A percentile compares a stretch with the other conserved stretches of the same genome.
These are phyloP conservation scores for Aselliscus stoliczkanus DNA, from an alignment of 2,797 vertebrate species.

Conservation along the genomic window DNA sequence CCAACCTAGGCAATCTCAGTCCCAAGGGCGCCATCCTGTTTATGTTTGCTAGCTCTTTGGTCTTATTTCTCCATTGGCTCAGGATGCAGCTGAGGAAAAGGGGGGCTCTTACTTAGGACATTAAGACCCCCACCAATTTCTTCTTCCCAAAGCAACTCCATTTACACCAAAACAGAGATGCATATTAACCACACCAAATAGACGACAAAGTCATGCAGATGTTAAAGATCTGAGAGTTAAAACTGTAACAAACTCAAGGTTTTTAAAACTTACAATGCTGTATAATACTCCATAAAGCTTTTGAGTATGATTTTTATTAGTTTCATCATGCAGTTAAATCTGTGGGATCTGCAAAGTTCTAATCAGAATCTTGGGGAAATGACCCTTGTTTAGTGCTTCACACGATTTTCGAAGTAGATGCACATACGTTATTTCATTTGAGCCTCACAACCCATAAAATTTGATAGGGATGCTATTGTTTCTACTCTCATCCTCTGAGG, in stretches of 20 bases:
- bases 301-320: background rate
- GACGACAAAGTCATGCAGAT: background rate
- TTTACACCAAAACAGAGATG: background rate
- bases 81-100: background rate
- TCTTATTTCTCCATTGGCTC: background rate
- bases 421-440: background rate
- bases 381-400: background rate
- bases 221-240: background rate
- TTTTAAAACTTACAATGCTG: background rate
- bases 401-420: background rate
- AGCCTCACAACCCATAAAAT: background rate
- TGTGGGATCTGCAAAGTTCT: background rate
- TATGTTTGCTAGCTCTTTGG: background rate
- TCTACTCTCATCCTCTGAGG: background rate
- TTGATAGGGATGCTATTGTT: background rate
- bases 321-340: constrained; percentile 12
- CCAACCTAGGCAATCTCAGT: background rate
- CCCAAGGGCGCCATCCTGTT: background rate
- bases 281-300: background rate
- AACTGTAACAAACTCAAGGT: background rate
- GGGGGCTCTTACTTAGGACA: background rate
- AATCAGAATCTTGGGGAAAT: constrained; percentile 2
- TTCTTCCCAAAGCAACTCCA: background rate
- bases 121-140: background rate
- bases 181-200: background rate